Percentiles rank a stretch among this genome's conserved stretches.
phyloP scores from a whole-genome alignment of 2,797 vertebrate genomes.

The Thamnophis elegans region DNA sequence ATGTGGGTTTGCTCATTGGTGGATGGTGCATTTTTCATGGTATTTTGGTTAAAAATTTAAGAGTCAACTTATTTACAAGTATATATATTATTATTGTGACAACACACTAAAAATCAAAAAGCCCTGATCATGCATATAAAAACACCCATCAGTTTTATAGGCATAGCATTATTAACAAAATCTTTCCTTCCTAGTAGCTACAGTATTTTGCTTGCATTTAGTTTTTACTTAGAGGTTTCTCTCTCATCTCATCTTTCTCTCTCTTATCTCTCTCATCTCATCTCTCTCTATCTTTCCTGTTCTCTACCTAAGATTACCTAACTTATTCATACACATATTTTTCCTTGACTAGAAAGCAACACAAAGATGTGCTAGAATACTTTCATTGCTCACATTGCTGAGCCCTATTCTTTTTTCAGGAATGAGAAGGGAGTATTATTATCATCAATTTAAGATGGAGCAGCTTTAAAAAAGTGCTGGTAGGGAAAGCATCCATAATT shows the following conservation, averaged over 20 bases:
- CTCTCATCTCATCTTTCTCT: background rate
- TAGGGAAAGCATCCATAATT: background rate
- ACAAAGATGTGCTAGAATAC: background rate
- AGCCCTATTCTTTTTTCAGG: background rate
- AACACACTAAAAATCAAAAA: background rate
- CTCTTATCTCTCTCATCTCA: no score
- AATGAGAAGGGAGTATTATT: background rate
- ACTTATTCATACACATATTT: background rate
- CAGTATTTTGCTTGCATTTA: background rate
- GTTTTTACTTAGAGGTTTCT: background rate
- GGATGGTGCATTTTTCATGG: background rate
- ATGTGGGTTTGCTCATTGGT: background rate
- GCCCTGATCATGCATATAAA: background rate
- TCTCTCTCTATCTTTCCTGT: background rate
- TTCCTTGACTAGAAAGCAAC: background rate
- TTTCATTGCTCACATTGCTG: background rate
- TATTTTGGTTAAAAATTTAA: background rate
- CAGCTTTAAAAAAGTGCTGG: background rate
- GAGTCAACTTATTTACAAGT: background rate
- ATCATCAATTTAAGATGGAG: background rate
- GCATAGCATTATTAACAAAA: background rate
- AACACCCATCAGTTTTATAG: background rate
- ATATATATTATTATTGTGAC: background rate
- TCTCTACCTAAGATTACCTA: background rate
- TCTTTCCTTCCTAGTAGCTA: background rate